Evolutionary conservation across 2,797 vertebrate species (phyloP).

Genomic region (Sardinella longiceps): DNA sequence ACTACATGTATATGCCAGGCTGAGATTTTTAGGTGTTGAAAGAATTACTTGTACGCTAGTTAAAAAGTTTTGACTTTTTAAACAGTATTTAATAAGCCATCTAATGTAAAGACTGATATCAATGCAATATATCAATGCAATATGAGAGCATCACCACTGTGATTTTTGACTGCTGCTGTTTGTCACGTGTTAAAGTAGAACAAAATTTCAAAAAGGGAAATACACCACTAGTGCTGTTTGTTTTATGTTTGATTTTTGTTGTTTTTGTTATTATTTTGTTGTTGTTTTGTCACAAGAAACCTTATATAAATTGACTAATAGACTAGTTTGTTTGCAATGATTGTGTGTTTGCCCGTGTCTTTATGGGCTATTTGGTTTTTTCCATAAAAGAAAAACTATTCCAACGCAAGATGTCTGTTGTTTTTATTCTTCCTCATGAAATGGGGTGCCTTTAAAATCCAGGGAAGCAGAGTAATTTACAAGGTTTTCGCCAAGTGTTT

Average conservation of each 20-base stretch:
- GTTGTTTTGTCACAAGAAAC: not conserved
- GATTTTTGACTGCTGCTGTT: not conserved
- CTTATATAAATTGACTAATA: constrained; percentile 1
- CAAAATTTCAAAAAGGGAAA: not conserved
- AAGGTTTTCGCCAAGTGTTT: no score
- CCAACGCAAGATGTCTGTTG: not conserved
- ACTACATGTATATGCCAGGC: not conserved
- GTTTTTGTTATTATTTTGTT: not conserved
- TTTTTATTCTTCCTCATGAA: no score
- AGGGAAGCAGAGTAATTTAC: no score
- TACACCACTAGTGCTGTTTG: not conserved
- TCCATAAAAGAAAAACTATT: constrained; percentile 4
- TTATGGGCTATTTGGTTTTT: not conserved
- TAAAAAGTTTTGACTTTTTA: not conserved
- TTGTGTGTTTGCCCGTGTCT: not conserved
- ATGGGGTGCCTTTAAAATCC: no score
- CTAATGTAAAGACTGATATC: not conserved
- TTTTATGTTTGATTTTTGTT: not conserved
- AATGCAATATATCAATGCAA: constrained; percentile 24
- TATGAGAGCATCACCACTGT: not conserved
- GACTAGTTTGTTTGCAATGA: constrained; percentile 1
- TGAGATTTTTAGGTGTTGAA: not conserved
- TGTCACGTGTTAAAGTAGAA: not conserved
- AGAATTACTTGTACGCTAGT: not conserved
- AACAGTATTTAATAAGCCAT: not conserved